Percentiles rank a stretch among this genome's conserved stretches.
Conservation (phyloP, 2,888 invertebrate species). For the Dicyrtomina minuta region DNA sequence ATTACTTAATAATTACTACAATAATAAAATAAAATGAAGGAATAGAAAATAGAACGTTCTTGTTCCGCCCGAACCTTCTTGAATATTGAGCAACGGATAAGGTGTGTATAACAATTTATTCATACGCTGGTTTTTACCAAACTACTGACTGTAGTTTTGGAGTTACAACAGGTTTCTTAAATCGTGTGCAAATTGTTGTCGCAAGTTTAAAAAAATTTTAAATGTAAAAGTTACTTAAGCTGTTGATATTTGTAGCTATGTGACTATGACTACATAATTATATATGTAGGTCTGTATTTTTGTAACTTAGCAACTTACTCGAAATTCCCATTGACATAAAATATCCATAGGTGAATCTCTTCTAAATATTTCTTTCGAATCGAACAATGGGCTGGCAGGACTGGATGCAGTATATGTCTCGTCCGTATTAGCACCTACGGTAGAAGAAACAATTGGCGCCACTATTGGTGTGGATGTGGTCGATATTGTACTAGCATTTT, state of each 20-base stretch:
- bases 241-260: too few relatives aligned
- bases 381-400: neutral
- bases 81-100: too few relatives aligned
- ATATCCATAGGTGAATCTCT: slow-evolving; percentile 39
- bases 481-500: slow-evolving; percentile 20
- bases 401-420: neutral
- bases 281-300: too few relatives aligned
- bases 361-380: neutral
- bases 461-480: neutral
- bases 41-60: neutral
- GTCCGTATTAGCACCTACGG: neutral
- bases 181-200: too few relatives aligned
- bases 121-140: too few relatives aligned
- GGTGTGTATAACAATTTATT: too few relatives aligned
- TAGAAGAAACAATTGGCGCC: neutral
- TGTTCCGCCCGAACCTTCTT: too few relatives aligned
- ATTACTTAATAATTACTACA: neutral
- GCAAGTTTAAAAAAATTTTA: too few relatives aligned
- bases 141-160: too few relatives aligned
- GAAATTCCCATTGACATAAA: slow-evolving; percentile 50
- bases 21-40: neutral
- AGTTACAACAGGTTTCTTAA: too few relatives aligned
- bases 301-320: slow-evolving; percentile 41
- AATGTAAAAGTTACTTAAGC: too few relatives aligned
- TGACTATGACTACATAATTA: too few relatives aligned